Percentiles rank a stretch among this genome's conserved stretches.
phyloP scores from a whole-genome alignment of 1,140 invertebrate genomes.

The Danaus plexippus region DNA sequence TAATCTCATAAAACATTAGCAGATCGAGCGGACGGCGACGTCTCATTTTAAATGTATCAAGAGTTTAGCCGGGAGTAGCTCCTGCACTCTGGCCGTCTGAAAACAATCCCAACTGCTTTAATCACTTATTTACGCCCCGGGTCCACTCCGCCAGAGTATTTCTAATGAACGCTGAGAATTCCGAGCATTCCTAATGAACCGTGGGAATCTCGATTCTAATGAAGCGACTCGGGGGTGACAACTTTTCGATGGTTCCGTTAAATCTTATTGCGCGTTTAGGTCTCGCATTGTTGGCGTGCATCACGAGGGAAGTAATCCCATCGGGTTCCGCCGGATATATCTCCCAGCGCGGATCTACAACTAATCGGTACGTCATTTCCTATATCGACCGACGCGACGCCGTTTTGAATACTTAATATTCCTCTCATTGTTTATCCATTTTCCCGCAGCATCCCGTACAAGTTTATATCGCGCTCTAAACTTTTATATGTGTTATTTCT shows the following conservation, averaged over 20 bases:
- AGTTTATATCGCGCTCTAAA: too few relatives aligned
- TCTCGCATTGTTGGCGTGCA: slow-evolving; percentile 48
- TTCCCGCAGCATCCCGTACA: background rate
- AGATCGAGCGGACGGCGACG: slow-evolving; percentile 25
- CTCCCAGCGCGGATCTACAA: slow-evolving; percentile 52
- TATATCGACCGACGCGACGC: slow-evolving; percentile 49
- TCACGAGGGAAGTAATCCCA: slow-evolving; percentile 57
- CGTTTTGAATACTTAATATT: slow-evolving; percentile 54
- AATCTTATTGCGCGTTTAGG: slow-evolving; percentile 43
- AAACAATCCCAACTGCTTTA: slow-evolving; percentile 69
- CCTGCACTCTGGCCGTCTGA: slow-evolving; percentile 35
- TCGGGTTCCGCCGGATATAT: slow-evolving; percentile 62
- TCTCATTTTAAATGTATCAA: slow-evolving; percentile 65
- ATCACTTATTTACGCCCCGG: slow-evolving; percentile 67
- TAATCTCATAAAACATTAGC: slow-evolving; percentile 47
- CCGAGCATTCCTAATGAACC: slow-evolving; percentile 61
- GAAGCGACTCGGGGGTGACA: slow-evolving; percentile 16
- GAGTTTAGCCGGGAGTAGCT: slow-evolving; percentile 45
- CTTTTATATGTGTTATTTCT: too few relatives aligned
- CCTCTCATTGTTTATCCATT: slow-evolving; percentile 35
- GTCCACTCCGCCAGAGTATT: slow-evolving; percentile 57
- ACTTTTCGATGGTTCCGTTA: slow-evolving; percentile 31
- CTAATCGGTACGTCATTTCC: slow-evolving; percentile 68
- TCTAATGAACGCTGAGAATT: slow-evolving; percentile 64
- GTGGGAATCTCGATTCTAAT: slow-evolving; percentile 54